Conservation (phyloP, 2,888 invertebrate genomes). For the Apamea sordens region DNA sequence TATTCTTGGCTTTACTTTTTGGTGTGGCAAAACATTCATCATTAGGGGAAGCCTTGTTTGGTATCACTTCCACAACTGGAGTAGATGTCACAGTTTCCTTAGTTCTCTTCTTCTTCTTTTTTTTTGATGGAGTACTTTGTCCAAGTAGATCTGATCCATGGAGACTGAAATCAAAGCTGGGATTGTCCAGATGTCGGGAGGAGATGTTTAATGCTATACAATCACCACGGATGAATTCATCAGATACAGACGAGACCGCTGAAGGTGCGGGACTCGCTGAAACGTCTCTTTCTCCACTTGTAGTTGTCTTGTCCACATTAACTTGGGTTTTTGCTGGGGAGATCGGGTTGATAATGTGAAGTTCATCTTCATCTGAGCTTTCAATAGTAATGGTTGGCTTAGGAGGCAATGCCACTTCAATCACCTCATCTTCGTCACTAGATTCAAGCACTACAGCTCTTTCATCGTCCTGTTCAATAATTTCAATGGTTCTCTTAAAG, state of each 20-base stretch:
- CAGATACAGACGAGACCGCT: slow-evolving; percentile 87
- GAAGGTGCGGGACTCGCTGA: slow-evolving; percentile 87
- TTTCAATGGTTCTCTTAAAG: slow-evolving; percentile 80
- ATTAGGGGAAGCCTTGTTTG: slow-evolving; percentile 64
- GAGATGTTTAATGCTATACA: slow-evolving; percentile 88
- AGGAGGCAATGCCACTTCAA: slow-evolving; percentile 86
- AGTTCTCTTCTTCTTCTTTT: slow-evolving; percentile 84
- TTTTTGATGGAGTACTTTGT: slow-evolving; percentile 81
- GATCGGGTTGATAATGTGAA: slow-evolving; percentile 70
- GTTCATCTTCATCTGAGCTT: slow-evolving; percentile 88
- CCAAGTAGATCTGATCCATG: slow-evolving; percentile 86
- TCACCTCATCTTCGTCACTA: slow-evolving; percentile 88
- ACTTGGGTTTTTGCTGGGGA: slow-evolving; percentile 64
- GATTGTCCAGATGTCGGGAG: slow-evolving; percentile 79
- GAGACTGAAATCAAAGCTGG: slow-evolving; percentile 87
- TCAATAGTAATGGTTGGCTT: slow-evolving; percentile 88
- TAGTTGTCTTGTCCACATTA: slow-evolving; percentile 63
- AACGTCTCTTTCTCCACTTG: slow-evolving; percentile 74
- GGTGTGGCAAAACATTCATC: slow-evolving; percentile 87
- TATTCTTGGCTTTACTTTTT: slow-evolving; percentile 86
- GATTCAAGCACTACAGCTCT: slow-evolving; percentile 78
- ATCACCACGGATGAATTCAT: slow-evolving; percentile 88
- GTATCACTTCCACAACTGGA: slow-evolving; percentile 68
- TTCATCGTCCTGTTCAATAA: slow-evolving; percentile 78
- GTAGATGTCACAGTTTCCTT: slow-evolving; percentile 81